Percentiles rank a stretch among this genome's conserved stretches.
phyloP scores from a whole-genome alignment of 2,888 invertebrate genomes.

The Chydorus sphaericus region DNA sequence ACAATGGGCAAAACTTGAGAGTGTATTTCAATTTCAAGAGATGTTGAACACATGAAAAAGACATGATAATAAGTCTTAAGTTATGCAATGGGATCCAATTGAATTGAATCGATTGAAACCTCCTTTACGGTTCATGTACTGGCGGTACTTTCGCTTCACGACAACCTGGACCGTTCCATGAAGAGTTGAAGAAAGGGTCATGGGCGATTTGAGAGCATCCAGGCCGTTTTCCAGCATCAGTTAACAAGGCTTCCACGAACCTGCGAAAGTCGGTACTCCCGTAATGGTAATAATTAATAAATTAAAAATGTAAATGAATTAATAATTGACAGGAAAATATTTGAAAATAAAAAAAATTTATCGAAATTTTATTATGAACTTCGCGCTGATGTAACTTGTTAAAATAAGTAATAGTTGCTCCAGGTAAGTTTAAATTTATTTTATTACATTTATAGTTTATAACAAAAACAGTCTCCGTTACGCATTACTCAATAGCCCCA shows the following conservation, averaged over 20 bases:
- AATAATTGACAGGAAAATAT: not conserved
- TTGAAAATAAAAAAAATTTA: not conserved
- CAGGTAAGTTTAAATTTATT: too few species aligned
- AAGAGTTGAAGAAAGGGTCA: conserved; percentile 41
- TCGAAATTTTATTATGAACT: too few species aligned
- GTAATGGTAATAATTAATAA: too few species aligned
- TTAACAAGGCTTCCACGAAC: conserved; percentile 42
- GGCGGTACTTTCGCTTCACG: conserved; percentile 87
- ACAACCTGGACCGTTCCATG: conserved; percentile 85
- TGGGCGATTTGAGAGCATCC: conserved; percentile 34
- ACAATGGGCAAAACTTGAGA: too few species aligned
- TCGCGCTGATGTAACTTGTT: too few species aligned
- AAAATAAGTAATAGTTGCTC: too few species aligned
- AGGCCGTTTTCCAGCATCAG: conserved; percentile 38
- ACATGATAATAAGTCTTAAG: too few species aligned
- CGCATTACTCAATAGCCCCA: too few species aligned
- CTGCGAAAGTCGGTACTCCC: conserved; percentile 31
- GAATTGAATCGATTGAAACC: conserved; percentile 98
- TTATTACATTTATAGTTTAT: too few species aligned
- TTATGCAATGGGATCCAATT: conserved; percentile 88
- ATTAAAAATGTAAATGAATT: not conserved
- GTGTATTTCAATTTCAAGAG: too few species aligned
- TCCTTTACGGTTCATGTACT: conserved; percentile 99
- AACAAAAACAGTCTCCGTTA: too few species aligned
- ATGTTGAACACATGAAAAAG: too few species aligned